Base-by-base conservation (phyloP, 2,888 invertebrate genomes). In the Lacanobia wlatinum region DNA sequence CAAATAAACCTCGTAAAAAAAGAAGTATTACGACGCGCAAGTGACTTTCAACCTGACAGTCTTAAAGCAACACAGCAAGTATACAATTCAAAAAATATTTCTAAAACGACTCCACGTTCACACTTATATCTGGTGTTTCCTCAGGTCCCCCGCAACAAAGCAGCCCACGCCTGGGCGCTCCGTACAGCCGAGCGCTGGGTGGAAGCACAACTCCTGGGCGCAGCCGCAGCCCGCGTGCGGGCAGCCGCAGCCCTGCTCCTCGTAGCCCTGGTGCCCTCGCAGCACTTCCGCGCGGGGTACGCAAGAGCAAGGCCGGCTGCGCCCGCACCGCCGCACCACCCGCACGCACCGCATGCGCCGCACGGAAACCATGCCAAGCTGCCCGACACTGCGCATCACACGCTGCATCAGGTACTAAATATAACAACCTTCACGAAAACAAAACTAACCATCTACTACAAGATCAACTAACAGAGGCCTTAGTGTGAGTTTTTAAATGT, bases 181-280 rank as follows among this genome's bases (percentile, higher is more conserved):
- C 98, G 98, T 86, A 98, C 98, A n/a, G 97, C 99, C 86, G 98
- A 99, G 83, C 98, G 97, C 38, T 99, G 99, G 99, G 97, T 99
- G 70, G 99, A 99, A 91, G 97, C 98, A 82, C 99, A 98, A 92
- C 96, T 99, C 73, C 97, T 99, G 75, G 98, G 98, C 10, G 98
- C 99, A 87, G 97, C 97, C 76, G 98, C 98, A 90, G 98, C 98
- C 83, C 96, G 99, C 48, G 99, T 99, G 70, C 97, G 99, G 0
- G 91, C 96, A 94, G 99, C 98, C 70, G 99, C 99, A 34, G 99
- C 99, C 46, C 97, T 98, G 90, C 96, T 99, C 73, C 96, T 99
- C 79, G 98, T 99, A 38, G 98, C 99, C 10, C 95, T 99, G 82
- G 98, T 99, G 74, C 99, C 99, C 2, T 98, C 98, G 89, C 97